A percentile compares a stretch with the other conserved stretches of the same genome.
Evolutionary conservation across 2,888 invertebrate species (phyloP).

Genomic region (Ceraclea dissimilis): DNA sequence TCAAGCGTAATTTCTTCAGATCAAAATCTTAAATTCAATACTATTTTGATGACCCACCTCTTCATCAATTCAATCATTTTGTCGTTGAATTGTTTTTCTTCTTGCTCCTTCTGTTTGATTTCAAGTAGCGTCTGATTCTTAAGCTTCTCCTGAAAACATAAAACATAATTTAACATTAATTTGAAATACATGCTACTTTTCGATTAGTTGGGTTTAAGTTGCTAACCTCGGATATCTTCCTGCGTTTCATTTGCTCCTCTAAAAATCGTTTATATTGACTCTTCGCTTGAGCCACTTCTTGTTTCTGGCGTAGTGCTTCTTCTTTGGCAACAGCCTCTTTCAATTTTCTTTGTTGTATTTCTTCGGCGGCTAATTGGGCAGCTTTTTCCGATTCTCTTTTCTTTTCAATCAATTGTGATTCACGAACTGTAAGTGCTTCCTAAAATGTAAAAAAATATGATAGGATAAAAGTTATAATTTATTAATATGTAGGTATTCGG

Average conservation of each 20-base stretch:
- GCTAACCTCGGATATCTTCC: constrained; percentile 13
- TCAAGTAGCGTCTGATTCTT: constrained; percentile 4
- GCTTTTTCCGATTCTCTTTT: constrained; percentile 6
- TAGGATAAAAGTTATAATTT: neutral
- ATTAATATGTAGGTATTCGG: neutral
- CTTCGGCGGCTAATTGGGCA: constrained; percentile 4
- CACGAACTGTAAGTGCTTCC: constrained; percentile 18
- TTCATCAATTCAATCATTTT: constrained; percentile 21
- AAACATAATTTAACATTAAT: no score
- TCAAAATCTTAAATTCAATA: no score
- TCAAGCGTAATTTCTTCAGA: neutral
- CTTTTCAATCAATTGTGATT: constrained; percentile 21
- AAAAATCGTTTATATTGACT: constrained; percentile 19
- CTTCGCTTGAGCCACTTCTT: constrained; percentile 8
- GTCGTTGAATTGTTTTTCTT: constrained; percentile 16
- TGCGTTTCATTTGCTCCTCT: constrained; percentile 17
- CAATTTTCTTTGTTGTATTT: constrained; percentile 9
- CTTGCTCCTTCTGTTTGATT: constrained; percentile 9
- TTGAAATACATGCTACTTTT: no score
- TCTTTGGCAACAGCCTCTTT: constrained; percentile 10
- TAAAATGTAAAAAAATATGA: neutral
- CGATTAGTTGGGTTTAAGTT: no score
- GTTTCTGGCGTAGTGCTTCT: constrained; percentile 8
- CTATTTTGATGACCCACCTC: constrained; percentile 14
- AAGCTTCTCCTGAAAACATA: constrained; percentile 15